Conservation (phyloP, 2,113 vertebrate genomes). For the Pycnonotus jocosus region DNA sequence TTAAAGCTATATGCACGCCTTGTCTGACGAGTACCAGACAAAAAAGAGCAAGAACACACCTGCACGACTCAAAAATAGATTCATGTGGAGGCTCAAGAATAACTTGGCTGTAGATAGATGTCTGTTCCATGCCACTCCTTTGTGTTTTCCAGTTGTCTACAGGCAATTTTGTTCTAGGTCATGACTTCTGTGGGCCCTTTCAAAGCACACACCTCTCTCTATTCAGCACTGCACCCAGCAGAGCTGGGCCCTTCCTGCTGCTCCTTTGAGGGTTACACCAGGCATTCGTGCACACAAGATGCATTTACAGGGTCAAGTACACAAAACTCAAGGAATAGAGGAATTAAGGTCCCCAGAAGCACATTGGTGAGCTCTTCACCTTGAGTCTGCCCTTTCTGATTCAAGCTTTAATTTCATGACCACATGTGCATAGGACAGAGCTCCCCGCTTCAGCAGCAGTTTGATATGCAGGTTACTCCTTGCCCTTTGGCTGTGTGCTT, state of each 20-base stretch:
- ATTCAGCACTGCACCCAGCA: not conserved
- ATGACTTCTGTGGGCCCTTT: not conserved
- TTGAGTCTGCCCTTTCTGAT: not conserved
- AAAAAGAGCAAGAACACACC: not conserved
- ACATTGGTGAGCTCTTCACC: not conserved
- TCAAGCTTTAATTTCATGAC: not conserved
- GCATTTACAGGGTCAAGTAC: not conserved
- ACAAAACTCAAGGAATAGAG: not conserved
- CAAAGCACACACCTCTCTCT: not conserved
- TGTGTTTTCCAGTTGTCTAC: not conserved
- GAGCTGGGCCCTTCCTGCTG: not conserved
- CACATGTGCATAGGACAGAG: not conserved
- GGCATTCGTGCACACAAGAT: not conserved
- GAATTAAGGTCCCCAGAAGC: not conserved
- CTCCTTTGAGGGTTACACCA: not conserved
- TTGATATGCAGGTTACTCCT: not conserved
- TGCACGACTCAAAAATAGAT: not conserved
- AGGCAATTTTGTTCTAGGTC: not conserved
- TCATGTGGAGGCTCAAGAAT: not conserved
- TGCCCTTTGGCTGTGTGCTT: not conserved
- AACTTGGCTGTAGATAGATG: not conserved
- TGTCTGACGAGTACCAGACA: not conserved
- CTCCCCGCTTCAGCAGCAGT: not conserved
- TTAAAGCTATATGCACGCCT: not conserved
- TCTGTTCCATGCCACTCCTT: not conserved